phyloP scores from a whole-genome alignment of 1,140 invertebrate species.

The Bilobella aurantiaca region DNA sequence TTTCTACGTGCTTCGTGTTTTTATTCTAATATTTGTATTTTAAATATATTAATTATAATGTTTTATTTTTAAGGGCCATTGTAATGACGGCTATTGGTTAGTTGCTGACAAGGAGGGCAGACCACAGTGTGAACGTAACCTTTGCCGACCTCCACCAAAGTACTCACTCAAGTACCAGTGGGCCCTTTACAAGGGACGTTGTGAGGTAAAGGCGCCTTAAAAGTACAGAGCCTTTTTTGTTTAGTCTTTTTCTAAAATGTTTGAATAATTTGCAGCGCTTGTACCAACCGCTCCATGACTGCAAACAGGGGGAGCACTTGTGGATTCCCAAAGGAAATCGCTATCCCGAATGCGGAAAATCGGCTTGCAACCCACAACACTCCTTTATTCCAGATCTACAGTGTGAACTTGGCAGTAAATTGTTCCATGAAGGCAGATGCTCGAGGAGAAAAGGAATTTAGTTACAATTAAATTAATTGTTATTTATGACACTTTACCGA shows the following conservation, averaged over 20 bases:
- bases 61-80: conserved; percentile 25
- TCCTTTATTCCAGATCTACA: conserved; percentile 30
- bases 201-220: conserved; percentile 1
- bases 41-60: background rate
- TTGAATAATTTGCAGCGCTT: conserved; percentile 19
- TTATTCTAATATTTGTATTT: background rate
- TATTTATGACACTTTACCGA: background rate
- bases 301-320: conserved; percentile 31
- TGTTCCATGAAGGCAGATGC: conserved; percentile 31
- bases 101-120: conserved; percentile 31
- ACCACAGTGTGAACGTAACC: conserved; percentile 31
- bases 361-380: conserved; percentile 24
- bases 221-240: background rate
- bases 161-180: conserved; percentile 26
- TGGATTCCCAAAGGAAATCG: conserved; percentile 31
- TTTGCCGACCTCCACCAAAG: conserved; percentile 20
- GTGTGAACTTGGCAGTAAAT: conserved; percentile 32
- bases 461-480: background rate
- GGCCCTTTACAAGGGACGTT: conserved; percentile 34
- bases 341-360: conserved; percentile 30
- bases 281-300: conserved; percentile 32
- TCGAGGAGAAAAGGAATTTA: conserved; percentile 31
- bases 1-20: background rate
- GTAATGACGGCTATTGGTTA: conserved; percentile 30
- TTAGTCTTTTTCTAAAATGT: background rate